Evolutionary conservation across 2,113 vertebrate species (phyloP).

Genomic region (Tenrec ecaudatus): DNA sequence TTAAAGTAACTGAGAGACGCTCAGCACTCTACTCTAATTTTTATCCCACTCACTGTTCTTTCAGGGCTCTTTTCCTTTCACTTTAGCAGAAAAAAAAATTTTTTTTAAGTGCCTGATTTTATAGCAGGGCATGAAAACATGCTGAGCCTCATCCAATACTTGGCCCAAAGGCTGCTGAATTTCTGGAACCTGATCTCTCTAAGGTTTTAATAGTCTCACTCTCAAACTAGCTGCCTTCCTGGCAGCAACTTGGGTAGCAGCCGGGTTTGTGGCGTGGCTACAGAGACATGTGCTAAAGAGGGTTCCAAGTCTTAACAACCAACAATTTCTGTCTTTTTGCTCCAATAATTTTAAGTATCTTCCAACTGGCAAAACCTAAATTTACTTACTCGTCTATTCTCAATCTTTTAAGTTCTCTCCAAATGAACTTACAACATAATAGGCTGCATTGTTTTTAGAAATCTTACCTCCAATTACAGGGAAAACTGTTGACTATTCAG

Average conservation of each 20-base stretch:
- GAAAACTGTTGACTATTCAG: neutral
- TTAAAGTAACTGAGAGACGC: neutral
- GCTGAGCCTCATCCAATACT: conserved; percentile 40
- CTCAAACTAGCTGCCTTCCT: conserved; percentile 56
- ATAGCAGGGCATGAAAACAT: conserved; percentile 53
- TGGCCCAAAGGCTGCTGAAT: conserved; percentile 51
- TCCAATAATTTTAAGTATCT: neutral
- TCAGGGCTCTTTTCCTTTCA: conserved; percentile 41
- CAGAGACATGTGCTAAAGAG: conserved; percentile 6
- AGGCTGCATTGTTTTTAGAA: conserved; percentile 25
- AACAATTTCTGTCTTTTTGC: conserved; percentile 24
- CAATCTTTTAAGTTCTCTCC: neutral
- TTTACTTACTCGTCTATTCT: neutral
- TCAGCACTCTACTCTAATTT: conserved; percentile 3
- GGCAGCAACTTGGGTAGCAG: conserved; percentile 55
- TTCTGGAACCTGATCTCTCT: conserved; percentile 21
- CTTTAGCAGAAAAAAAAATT: neutral
- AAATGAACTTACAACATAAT: conserved; percentile 19
- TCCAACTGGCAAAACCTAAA: neutral
- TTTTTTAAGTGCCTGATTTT: conserved; percentile 30
- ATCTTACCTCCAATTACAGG: conserved; percentile 33
- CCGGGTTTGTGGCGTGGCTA: neutral
- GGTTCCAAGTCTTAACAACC: conserved; percentile 6
- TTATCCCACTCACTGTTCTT: conserved; percentile 31
- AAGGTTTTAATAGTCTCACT: conserved; percentile 53